These are phyloP conservation scores for Anthopleura sola DNA, from an alignment of 64 coral and sea anemone genomes.

Conservation along the genomic window DNA sequence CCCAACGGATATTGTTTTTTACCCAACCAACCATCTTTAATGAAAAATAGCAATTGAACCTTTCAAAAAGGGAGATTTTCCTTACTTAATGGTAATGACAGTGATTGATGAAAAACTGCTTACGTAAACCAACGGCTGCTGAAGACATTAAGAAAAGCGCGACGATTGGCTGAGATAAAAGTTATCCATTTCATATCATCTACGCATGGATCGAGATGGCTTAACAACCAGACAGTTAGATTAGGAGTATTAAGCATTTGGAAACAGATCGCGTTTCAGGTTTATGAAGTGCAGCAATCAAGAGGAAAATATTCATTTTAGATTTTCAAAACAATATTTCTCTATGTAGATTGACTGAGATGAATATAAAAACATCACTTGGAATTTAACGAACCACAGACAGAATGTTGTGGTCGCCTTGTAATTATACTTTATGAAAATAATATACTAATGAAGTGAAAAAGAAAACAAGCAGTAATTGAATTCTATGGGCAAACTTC, in stretches of 20 bases:
- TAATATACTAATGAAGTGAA: too few species aligned
- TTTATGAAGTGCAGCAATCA: not conserved
- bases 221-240: not conserved
- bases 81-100: not conserved
- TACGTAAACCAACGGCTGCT: not conserved
- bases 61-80: not conserved
- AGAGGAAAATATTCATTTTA: not conserved
- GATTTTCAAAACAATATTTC: too few species aligned
- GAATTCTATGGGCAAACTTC: too few species aligned
- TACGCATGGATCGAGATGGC: not conserved
- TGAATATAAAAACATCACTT: too few species aligned
- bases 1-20: not conserved
- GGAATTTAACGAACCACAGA: too few species aligned
- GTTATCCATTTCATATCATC: not conserved
- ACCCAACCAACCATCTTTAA: not conserved
- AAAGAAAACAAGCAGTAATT: too few species aligned
- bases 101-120: not conserved
- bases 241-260: not conserved
- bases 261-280: not conserved
- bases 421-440: too few species aligned
- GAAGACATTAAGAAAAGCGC: not conserved
- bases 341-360: too few species aligned
- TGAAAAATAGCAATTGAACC: not conserved
- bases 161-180: not conserved
- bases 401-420: too few species aligned